Evolutionary conservation across 1,140 invertebrate species (phyloP), one percentile per base, ranked within the genome.

Genomic region (Drosophila bipectinata): DNA sequence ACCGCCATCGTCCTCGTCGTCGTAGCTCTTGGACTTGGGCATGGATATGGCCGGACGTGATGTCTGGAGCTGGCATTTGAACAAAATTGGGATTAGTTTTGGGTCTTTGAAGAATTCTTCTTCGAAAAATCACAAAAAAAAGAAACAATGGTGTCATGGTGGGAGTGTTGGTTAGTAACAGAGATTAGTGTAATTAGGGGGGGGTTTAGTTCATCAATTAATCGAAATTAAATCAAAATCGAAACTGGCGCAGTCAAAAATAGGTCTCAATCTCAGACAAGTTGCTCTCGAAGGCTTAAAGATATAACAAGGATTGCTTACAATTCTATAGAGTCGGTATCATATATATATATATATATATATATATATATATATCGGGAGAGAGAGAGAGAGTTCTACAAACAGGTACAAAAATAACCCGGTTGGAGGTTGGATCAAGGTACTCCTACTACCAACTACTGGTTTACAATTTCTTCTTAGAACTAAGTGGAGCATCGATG

Each of bases 401-500:
- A 7, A 28, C 26, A 28, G 26, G 26, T 28, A 28, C 26, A 28
- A 28, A 28, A 28, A 28, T 14, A 15, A 37, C 44, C 21, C 3
- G 21, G 2, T 21, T 21, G 21, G 21, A 21, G 21, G 3, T 21
- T 21, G 21, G 21, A 21, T 2, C 21, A 30, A 30, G 28, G 28
- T 30, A 30, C 28, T 30, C 21, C 21, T 18, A 30, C 15, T 18
- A 9, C n/a, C n/a, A 14, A 44, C 4, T 18, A 47, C 15, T 18
- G 44, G 18, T 71, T 64, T 81, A 85, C 44, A 88, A 74, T 59
- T 69, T 73, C 49, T 87, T 87, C 79, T 88, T 87, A 76, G 83
- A 64, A 52, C 69, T 87, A 78, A 77, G 74, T 9, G 84, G 84
- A 2, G 75, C 79, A 77, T 92, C 91, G 28, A 92, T 92, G 66